phyloP scores from a whole-genome alignment of 2,888 invertebrate species.

The Drosophila algonquin region DNA sequence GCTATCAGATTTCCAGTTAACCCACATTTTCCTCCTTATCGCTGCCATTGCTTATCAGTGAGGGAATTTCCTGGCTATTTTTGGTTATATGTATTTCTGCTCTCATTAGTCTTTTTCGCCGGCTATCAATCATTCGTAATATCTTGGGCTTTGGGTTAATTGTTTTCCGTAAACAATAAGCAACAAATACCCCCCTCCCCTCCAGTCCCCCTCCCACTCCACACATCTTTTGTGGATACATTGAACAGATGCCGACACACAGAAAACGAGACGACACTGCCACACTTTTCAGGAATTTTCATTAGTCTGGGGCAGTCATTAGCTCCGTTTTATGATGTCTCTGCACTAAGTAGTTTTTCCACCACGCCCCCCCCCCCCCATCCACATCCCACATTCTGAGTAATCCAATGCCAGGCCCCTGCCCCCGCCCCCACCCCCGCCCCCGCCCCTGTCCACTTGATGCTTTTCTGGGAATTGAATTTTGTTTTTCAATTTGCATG shows the following conservation, averaged over 20 bases:
- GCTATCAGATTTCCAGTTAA: constrained; percentile 26
- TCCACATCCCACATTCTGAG: neutral
- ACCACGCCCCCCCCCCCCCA: neutral
- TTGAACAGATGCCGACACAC: constrained; percentile 19
- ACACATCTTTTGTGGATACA: neutral
- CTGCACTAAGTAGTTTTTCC: constrained; percentile 55
- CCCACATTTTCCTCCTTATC: constrained; percentile 20
- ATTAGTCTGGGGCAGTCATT: constrained; percentile 66
- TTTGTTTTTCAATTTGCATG: constrained; percentile 8
- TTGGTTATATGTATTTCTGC: neutral
- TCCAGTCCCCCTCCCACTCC: neutral
- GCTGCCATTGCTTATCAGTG: neutral
- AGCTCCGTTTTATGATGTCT: constrained; percentile 45
- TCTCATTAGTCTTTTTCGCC: constrained; percentile 54
- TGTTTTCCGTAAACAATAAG: constrained; percentile 47
- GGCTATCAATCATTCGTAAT: constrained; percentile 56
- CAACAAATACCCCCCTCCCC: neutral
- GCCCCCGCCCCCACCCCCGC: neutral
- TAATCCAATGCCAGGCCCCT: neutral
- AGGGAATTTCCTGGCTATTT: neutral
- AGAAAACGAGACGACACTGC: neutral
- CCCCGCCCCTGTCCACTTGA: neutral
- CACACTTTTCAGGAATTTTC: constrained; percentile 41
- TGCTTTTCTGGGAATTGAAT: constrained; percentile 9
- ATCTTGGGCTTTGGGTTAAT: constrained; percentile 51